Evolutionary conservation across 1,140 invertebrate species (phyloP).

Genomic region (Notospermus geniculatus): DNA sequence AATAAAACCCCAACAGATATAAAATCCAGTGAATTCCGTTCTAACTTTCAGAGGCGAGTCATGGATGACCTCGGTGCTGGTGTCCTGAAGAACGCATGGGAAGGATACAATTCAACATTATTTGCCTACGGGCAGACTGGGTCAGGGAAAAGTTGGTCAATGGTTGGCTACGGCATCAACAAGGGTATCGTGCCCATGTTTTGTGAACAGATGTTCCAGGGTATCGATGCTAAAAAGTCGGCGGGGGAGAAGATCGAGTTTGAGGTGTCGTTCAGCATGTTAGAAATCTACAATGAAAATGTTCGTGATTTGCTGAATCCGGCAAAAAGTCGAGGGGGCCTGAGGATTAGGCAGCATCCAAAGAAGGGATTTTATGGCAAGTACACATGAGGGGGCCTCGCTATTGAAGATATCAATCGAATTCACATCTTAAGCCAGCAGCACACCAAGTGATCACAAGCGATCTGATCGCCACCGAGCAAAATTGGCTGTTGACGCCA

Average conservation of each 20-base stretch:
- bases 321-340: conserved; percentile 56
- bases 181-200: conserved; percentile 82
- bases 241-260: conserved; percentile 51
- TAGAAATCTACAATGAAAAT: conserved; percentile 69
- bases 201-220: conserved; percentile 76
- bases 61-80: conserved; percentile 62
- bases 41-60: conserved; percentile 59
- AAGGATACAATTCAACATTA: conserved; percentile 64
- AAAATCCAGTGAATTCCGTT: no score
- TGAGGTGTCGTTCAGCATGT: conserved; percentile 63
- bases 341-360: conserved; percentile 65
- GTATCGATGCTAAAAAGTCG: conserved; percentile 59
- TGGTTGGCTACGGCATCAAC: conserved; percentile 70
- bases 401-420: no score
- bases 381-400: no score
- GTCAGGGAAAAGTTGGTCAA: conserved; percentile 65
- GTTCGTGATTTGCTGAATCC: conserved; percentile 62
- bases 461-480: no score
- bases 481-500: no score
- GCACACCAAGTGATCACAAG: no score
- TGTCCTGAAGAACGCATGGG: conserved; percentile 64
- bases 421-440: no score
- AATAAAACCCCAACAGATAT: no score
- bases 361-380: conserved; percentile 66
- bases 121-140: conserved; percentile 69